These are phyloP conservation scores for Parus major DNA, from an alignment of 2,113 vertebrate species.

Conservation along the genomic window DNA sequence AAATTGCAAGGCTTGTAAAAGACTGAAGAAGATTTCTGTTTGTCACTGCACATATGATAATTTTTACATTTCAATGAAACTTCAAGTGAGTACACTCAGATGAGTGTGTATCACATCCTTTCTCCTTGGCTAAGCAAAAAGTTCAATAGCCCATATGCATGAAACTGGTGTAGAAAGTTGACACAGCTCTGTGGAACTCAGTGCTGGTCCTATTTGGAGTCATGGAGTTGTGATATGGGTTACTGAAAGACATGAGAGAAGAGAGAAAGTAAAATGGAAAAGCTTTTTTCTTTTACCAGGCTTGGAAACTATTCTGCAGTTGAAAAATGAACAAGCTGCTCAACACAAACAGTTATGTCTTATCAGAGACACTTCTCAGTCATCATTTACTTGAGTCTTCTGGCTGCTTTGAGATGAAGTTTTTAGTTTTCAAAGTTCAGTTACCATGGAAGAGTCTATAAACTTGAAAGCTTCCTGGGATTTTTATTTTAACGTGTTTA, in stretches of 20 bases:
- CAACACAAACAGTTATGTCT: not conserved
- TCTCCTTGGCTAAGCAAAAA: not conserved
- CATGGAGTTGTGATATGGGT: not conserved
- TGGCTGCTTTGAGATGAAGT: not conserved
- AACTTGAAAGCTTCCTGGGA: slow-evolving; percentile 9
- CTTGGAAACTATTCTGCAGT: not conserved
- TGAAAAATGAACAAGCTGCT: not conserved
- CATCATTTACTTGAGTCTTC: not conserved
- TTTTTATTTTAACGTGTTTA: slow-evolving; percentile 47
- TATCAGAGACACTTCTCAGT: not conserved
- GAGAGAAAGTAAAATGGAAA: not conserved
- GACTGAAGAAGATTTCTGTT: not conserved
- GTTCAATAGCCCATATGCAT: not conserved
- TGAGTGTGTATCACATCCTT: not conserved
- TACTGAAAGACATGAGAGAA: not conserved
- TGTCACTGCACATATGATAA: not conserved
- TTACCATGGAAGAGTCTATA: slow-evolving; percentile 2
- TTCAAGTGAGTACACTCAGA: rapidly evolving
- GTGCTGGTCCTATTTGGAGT: not conserved
- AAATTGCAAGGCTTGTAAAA: not conserved
- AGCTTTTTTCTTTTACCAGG: not conserved
- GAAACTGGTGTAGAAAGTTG: not conserved
- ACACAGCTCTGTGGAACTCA: not conserved
- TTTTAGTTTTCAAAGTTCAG: not conserved
- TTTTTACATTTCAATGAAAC: not conserved